phyloP scores from a whole-genome alignment of 2,797 vertebrate species.

The Myotis pilosus region DNA sequence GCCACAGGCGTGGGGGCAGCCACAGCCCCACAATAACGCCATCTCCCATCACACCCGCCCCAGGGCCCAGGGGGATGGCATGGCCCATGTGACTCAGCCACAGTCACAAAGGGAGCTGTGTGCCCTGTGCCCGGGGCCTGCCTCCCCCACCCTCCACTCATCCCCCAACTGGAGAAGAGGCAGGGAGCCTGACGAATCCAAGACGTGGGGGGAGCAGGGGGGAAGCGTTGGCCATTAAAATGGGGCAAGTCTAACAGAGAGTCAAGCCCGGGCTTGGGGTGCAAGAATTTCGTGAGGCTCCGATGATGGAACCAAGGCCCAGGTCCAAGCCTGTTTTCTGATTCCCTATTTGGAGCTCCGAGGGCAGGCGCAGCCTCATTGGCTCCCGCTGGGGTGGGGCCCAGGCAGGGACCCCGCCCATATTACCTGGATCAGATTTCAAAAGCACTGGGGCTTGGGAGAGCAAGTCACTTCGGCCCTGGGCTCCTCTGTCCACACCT shows the following conservation, averaged over 20 bases:
- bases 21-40: not conserved
- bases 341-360: conserved; percentile 68
- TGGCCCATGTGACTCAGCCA: conserved; percentile 67
- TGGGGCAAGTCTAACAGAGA: not conserved
- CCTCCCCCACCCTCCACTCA: not conserved
- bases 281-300: not conserved
- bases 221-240: not conserved
- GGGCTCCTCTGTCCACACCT: not conserved
- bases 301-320: not conserved
- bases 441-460: not conserved
- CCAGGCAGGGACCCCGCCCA: not conserved
- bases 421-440: conserved; percentile 34
- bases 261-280: conserved; percentile 46
- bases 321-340: not conserved
- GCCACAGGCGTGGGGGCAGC: not conserved
- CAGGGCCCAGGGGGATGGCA: not conserved
- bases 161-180: not conserved
- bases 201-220: not conserved
- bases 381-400: not conserved
- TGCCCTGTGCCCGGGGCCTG: not conserved
- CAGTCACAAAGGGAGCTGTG: conserved; percentile 75
- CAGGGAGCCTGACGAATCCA: not conserved
- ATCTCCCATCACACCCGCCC: conserved; percentile 4
- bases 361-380: not conserved
- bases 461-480: not conserved